Conservation (phyloP, 2,888 invertebrate genomes). For the Caenorhabditis becei region DNA sequence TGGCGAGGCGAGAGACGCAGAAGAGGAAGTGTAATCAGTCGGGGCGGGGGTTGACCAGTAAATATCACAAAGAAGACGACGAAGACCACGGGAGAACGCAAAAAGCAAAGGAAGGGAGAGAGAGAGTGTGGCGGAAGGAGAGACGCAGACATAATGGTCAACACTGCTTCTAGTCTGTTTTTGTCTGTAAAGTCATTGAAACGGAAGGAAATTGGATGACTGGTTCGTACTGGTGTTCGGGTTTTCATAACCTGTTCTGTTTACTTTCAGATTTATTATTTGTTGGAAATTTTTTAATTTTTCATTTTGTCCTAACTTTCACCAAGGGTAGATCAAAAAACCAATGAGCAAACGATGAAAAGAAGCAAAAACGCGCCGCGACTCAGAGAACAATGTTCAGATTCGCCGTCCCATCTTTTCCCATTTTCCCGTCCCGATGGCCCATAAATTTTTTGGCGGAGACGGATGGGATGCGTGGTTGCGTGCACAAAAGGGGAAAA, state of each 20-base stretch:
- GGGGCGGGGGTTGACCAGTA: slow-evolving; percentile 28
- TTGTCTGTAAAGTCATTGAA: slow-evolving; percentile 17
- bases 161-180: slow-evolving; percentile 5
- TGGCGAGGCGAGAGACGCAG: neutral
- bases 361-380: no score
- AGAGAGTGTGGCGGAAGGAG: neutral
- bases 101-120: neutral
- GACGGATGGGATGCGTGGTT: slow-evolving; percentile 3
- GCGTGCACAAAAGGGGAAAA: slow-evolving; percentile 18
- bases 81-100: slow-evolving; percentile 11
- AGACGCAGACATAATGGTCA: slow-evolving; percentile 11
- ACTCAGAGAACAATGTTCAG: neutral
- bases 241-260: no score
- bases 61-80: slow-evolving; percentile 22
- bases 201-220: slow-evolving; percentile 2
- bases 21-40: slow-evolving; percentile 42
- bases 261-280: no score
- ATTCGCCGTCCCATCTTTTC: neutral
- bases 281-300: no score
- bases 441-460: slow-evolving; percentile 31
- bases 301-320: no score
- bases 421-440: slow-evolving; percentile 14
- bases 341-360: neutral
- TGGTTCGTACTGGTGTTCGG: neutral
- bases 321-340: no score